Base-by-base conservation (phyloP, 2,113 vertebrate genomes). In the Felis chaus region DNA sequence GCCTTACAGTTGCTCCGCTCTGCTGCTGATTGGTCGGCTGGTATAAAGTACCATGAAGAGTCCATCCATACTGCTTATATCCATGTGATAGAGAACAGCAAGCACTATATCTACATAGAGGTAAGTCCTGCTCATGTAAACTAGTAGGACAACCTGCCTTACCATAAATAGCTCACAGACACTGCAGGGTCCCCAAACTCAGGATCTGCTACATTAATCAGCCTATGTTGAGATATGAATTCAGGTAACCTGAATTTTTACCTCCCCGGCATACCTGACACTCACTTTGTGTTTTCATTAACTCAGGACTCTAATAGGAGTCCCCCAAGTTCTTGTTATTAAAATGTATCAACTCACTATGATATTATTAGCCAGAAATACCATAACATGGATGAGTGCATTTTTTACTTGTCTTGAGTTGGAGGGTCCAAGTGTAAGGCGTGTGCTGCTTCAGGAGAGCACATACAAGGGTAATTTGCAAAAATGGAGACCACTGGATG, bases 41-140 rank as follows among this genome's bases (percentile, higher is more conserved):
- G 99, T 66, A 99, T 99, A 90, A 99, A 99, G 78, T 99, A 99
- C 98, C 99, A 99, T 0, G 99, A 99, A 98, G 99, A 99, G 95
- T 99, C 99, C 93, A 99, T 99, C 98, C 99, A 99, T 95, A 97
- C 98, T 0, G 99, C 99, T 66, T 99, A 99, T 1, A 1, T 99
- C 92, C 79, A 98, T 0, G 98, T 98, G 96, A 99, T 99, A 97
- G 69, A 99, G 89, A 99, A 99, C 97, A 99, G 99, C 99, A 98
- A 99, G 36, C 99, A 99, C 99, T 99, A 99, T 98, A 98, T 99
- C 96, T 99, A 99, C 86, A 99, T 99, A 7, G 99, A 99, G 98
- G 99, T 99, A 95, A 97, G 98, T 95, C 23, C 63, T 79, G 11
- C 2, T 39, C 11, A 0, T 79, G 27, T 50, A 10, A 36, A 23